Base-by-base conservation (phyloP, 2,113 vertebrate genomes). In the Bos indicus region DNA sequence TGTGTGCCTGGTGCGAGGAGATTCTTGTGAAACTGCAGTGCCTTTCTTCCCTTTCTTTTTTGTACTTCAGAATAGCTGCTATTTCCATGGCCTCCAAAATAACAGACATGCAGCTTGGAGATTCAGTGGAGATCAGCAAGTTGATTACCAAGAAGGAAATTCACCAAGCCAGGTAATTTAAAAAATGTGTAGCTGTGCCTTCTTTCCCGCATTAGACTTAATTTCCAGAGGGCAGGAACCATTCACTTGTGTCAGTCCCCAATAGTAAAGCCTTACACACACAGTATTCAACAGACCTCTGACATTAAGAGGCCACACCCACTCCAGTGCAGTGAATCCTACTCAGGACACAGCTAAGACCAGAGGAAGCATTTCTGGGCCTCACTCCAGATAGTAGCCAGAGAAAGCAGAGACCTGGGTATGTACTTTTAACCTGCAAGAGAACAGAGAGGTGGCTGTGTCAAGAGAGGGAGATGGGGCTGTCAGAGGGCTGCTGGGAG, bases 61-160 rank as follows among this genome's bases (percentile, higher is more conserved):
- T 87, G 16, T 95, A 95, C 64, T 98, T 94, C 98, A 99, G 99
- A 98, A 99, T 99, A 98, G 99, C 99, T 98, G 99, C 99, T 98
- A 99, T 99, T 98, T 99, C 99, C 96, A 99, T 99, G 99, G 99
- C 99, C 91, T 99, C 99, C 96, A 99, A 99, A 97, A 98, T 99
- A 97, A 99, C 99, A 28, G 99, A 99, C 98, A 99, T 99, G 98
- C 99, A 99, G 91, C 99, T 99, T 82, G 99, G 99, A 2, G 99
- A 99, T 97, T 99, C 99, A 1, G 99, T 99, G 98, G 99, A 99
- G 98, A 99, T 99, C 59, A 99, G 99, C 89, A 99, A 99, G 23
- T 98, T 99, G 93, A 99, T 99, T 98, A 99, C 99, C 0, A 99
- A 99, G 98, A 99, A 99, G 97, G 99, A 99, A 99, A 98, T 99